Percentiles rank a stretch among this genome's conserved stretches.
Conservation (phyloP, 35 echinoderm and acorn worm genomes). For the Hemicentrotus pulcherrimus region DNA sequence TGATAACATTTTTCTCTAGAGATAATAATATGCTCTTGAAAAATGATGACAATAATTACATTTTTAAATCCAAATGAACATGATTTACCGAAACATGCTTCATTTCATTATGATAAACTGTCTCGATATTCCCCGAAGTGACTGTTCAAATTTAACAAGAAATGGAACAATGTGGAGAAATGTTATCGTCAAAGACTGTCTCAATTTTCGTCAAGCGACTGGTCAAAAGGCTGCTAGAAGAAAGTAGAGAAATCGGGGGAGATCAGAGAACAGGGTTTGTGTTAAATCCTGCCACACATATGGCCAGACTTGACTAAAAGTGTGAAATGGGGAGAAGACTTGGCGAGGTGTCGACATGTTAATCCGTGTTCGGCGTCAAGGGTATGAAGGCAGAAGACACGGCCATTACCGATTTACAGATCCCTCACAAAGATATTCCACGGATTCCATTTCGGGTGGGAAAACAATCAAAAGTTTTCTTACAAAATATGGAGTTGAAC, state of each 20-base stretch:
- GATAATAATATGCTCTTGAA: too few species aligned
- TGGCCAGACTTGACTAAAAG: conserved; percentile 44
- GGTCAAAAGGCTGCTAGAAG: neutral
- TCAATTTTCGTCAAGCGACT: neutral
- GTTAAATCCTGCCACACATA: conserved; percentile 44
- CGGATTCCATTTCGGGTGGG: neutral
- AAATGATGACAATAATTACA: too few species aligned
- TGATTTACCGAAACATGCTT: too few species aligned
- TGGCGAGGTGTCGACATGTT: conserved; percentile 36
- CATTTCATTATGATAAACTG: too few species aligned
- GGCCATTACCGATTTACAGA: conserved; percentile 28
- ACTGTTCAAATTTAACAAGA: neutral
- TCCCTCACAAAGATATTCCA: conserved; percentile 18
- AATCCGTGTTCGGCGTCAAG: conserved; percentile 26
- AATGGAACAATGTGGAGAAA: neutral
- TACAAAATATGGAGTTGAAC: conserved; percentile 25
- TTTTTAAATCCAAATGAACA: too few species aligned
- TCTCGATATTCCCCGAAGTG: too few species aligned
- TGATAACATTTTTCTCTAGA: too few species aligned
- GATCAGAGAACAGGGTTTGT: neutral
- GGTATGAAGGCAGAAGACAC: conserved; percentile 1
- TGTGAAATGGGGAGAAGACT: conserved; percentile 35
- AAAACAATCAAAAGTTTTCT: conserved; percentile 38
- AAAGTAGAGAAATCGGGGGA: neutral
- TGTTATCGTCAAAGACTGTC: neutral